Evolutionary conservation across 2,113 vertebrate species (phyloP).

Genomic region (Amazona vittata): DNA sequence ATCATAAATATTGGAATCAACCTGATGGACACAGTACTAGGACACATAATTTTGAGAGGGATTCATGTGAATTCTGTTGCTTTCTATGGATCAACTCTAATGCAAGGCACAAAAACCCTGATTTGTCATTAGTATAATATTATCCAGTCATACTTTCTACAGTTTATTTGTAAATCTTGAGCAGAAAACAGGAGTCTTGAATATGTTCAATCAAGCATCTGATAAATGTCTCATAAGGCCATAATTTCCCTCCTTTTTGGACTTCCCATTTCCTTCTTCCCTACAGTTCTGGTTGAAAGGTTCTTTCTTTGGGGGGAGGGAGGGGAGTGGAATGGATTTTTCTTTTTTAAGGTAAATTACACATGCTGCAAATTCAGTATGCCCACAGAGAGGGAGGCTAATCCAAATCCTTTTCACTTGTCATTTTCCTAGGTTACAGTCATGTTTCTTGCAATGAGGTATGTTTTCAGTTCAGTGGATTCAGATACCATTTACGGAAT

Average conservation of each 20-base stretch:
- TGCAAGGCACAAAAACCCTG: background rate
- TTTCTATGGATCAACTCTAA: background rate
- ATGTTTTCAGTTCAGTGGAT: background rate
- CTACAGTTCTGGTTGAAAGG: background rate
- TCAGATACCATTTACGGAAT: background rate
- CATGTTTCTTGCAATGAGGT: background rate
- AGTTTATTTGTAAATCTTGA: background rate
- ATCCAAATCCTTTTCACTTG: background rate
- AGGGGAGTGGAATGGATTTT: background rate
- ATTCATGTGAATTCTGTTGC: background rate
- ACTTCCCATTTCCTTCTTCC: background rate
- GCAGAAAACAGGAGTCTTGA: background rate
- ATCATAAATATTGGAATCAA: background rate
- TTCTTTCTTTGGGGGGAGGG: background rate
- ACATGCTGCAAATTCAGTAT: background rate
- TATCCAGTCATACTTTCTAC: background rate
- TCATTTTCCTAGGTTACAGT: background rate
- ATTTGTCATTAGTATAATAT: background rate
- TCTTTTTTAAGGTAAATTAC: background rate
- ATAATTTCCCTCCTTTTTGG: background rate
- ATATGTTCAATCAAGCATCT: background rate
- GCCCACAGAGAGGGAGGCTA: background rate
- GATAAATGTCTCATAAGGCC: background rate
- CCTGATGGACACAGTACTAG: background rate
- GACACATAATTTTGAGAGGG: background rate